phyloP scores from a whole-genome alignment of 2,888 invertebrate genomes.

The Callyntrura guangdongensis region DNA sequence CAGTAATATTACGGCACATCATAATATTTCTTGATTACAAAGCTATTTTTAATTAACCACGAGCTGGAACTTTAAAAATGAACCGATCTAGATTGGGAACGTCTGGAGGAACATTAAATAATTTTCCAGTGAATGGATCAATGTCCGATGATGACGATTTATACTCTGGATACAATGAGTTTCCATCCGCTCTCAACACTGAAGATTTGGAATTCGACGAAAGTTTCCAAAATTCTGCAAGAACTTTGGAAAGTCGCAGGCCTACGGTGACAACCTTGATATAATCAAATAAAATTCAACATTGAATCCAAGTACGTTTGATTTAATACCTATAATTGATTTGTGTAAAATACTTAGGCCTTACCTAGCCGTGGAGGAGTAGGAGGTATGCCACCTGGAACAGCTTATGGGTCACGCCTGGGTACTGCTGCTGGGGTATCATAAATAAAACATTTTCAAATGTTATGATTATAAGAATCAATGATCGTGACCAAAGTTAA shows the following conservation, averaged over 20 bases:
- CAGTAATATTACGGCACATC: too few relatives aligned
- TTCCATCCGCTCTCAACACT: slow-evolving; percentile 89
- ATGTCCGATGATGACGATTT: slow-evolving; percentile 88
- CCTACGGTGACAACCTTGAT: slow-evolving; percentile 90
- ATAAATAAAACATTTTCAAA: too few relatives aligned
- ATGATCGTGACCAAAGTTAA: background rate
- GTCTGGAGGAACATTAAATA: slow-evolving; percentile 53
- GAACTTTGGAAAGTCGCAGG: slow-evolving; percentile 90
- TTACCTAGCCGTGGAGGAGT: slow-evolving; percentile 81
- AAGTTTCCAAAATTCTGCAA: slow-evolving; percentile 92
- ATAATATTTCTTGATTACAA: background rate
- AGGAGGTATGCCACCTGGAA: slow-evolving; percentile 83
- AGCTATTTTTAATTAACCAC: too few relatives aligned
- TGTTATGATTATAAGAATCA: background rate
- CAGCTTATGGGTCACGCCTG: slow-evolving; percentile 81
- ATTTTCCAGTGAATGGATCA: slow-evolving; percentile 64
- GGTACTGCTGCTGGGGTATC: slow-evolving; percentile 82
- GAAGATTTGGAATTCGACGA: slow-evolving; percentile 91
- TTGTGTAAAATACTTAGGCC: too few relatives aligned
- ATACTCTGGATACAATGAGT: slow-evolving; percentile 90
- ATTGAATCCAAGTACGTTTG: background rate
- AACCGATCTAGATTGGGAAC: slow-evolving; percentile 60
- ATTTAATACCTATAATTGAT: too few relatives aligned
- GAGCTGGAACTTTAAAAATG: slow-evolving; percentile 41
- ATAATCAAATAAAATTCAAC: slow-evolving; percentile 66